Conservation (phyloP, 2,888 invertebrate species). For the Plagodis dolabraria region DNA sequence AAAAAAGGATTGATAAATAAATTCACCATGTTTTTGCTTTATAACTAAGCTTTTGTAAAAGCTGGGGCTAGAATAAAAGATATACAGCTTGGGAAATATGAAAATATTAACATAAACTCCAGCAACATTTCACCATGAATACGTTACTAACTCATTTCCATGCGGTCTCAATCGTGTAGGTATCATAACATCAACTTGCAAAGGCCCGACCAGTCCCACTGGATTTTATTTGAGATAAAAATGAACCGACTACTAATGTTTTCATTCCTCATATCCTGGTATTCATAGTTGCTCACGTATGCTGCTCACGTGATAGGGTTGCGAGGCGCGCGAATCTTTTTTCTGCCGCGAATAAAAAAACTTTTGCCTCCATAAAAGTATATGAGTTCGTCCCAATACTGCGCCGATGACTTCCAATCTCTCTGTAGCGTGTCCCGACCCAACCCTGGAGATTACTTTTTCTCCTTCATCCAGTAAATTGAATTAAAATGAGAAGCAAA, state of each 20-base stretch:
- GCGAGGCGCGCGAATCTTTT: conserved; percentile 72
- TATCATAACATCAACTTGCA: conserved; percentile 45
- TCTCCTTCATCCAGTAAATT: conserved; percentile 81
- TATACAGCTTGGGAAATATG: conserved; percentile 10
- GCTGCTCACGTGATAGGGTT: conserved; percentile 61
- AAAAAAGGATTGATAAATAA: conserved; percentile 2
- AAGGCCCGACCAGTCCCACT: conserved; percentile 45
- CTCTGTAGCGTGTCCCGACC: conserved; percentile 77
- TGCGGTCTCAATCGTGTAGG: conserved; percentile 38
- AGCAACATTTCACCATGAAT: conserved; percentile 30
- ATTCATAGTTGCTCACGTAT: conserved; percentile 67
- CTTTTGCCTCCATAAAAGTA: conserved; percentile 80
- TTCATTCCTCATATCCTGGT: conserved; percentile 62
- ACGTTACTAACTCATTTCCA: conserved; percentile 38
- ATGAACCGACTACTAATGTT: conserved; percentile 63
- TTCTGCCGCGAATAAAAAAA: conserved; percentile 78
- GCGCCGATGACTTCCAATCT: conserved; percentile 82
- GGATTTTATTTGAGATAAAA: conserved; percentile 57
- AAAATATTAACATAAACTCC: conserved; percentile 21
- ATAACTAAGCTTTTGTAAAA: conserved; percentile 21
- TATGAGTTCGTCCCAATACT: conserved; percentile 83
- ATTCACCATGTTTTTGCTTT: conserved; percentile 4
- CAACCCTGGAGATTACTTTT: conserved; percentile 82
- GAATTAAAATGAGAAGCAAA: conserved; percentile 82
- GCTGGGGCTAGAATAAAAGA: conserved; percentile 10